Base-by-base conservation (phyloP, 2,113 vertebrate species). In the Loxodonta africana region DNA sequence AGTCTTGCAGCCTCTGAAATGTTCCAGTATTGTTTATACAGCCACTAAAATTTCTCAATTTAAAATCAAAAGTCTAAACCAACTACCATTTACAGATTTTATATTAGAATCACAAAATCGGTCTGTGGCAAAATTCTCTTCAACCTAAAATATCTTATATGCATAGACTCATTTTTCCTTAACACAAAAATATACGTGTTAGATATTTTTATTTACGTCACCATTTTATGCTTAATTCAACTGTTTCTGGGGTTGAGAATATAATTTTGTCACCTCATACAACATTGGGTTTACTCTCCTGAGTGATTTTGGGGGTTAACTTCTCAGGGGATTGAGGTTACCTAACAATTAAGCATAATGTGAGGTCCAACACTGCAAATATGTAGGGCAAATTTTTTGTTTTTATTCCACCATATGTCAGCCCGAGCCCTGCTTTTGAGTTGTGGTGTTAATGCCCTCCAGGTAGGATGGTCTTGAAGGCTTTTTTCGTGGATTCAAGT, bases 161-260 rank as follows among this genome's bases (percentile, higher is more conserved):
- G 4, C 28, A 53, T 3, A 53, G 21, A 15, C 62, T 44, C 46
- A 37, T 63, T 73, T 62, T 46, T 0, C 33, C 48, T 83, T 71
- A 26, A 44, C 33, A 48, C 8, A 71, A 87, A 73, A 80, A 80
- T 46, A 41, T 78, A 77, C 37, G 7, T 48, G n/a, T 69, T 65
- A 57, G 20, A n/a, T 7, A 51, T 94, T 94, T 87, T 91, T 83
- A 51, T 87, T 78, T 91, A 69, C 30, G 94, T 94, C 20, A 44
- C 53, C 62, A 53, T 88, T 88, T 63, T 25, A 77, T 53, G 62
- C 7, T 62, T 77, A 37, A n/a, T 28, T 57, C 18, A 51, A n/a
- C 53, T 84, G 6, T 92, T 88, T 41, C 26, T 51, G 33, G 60
- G 8, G 26, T 63, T 65, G 73, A 74, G 26, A 80, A 46, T 73